phyloP scores from a whole-genome alignment of 2,797 vertebrate genomes.

The Micropoecilia bifurca region DNA sequence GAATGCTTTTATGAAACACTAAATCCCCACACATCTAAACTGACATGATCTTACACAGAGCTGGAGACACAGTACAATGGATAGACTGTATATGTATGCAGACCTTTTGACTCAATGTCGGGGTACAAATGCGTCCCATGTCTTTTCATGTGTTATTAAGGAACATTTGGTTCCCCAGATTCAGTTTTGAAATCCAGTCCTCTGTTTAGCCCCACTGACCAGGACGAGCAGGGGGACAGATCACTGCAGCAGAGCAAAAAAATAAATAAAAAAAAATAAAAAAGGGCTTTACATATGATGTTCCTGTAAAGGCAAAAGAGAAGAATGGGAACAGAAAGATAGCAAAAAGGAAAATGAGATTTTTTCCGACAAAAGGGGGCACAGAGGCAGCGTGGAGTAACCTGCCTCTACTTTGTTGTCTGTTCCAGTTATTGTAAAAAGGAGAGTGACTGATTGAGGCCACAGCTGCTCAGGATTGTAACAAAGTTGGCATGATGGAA shows the following conservation, averaged over 20 bases:
- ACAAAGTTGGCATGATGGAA: constrained; percentile 64
- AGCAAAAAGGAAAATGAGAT: constrained; percentile 31
- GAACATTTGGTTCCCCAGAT: constrained; percentile 60
- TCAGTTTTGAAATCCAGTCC: constrained; percentile 51
- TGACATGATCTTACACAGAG: constrained; percentile 26
- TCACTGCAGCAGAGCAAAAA: constrained; percentile 14
- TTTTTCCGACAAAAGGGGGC: constrained; percentile 34
- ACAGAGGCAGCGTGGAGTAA: constrained; percentile 39
- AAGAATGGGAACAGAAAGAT: constrained; percentile 20
- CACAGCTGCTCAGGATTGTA: constrained; percentile 65
- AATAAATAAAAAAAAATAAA: too few relatives aligned
- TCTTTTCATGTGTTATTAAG: constrained; percentile 65
- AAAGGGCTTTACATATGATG: constrained; percentile 26
- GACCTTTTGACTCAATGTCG: constrained; percentile 40
- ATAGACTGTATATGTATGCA: constrained; percentile 25
- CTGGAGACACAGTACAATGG: constrained; percentile 36
- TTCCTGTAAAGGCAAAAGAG: constrained; percentile 32
- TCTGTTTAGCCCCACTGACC: constrained; percentile 51
- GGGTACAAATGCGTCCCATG: constrained; percentile 39
- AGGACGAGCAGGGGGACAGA: constrained; percentile 17
- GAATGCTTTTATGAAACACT: not conserved
- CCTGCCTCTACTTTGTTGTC: constrained; percentile 56
- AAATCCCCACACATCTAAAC: constrained; percentile 31
- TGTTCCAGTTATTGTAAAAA: constrained; percentile 64
- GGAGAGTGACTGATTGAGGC: constrained; percentile 71